Conservation (phyloP, 2,888 invertebrate genomes). For the Nyleta sp. region DNA sequence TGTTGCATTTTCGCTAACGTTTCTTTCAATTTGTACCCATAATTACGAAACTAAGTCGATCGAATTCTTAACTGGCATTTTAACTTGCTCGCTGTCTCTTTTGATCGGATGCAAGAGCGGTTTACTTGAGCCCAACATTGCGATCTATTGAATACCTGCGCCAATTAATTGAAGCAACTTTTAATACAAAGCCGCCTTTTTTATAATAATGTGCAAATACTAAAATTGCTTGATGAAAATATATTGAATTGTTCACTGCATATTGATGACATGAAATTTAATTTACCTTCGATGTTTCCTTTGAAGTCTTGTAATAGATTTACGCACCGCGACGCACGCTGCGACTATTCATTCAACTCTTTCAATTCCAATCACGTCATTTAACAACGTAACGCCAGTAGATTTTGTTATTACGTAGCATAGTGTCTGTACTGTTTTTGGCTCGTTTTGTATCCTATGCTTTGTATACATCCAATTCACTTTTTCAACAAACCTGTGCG, state of each 20-base stretch:
- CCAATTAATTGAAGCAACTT: too few relatives aligned
- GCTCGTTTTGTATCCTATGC: slow-evolving; percentile 14
- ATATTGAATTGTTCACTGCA: slow-evolving; percentile 27
- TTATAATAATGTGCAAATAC: slow-evolving; percentile 8
- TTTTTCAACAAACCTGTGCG: slow-evolving; percentile 14
- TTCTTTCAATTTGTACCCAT: slow-evolving; percentile 21
- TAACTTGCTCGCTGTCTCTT: too few relatives aligned
- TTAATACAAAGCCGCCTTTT: slow-evolving; percentile 13
- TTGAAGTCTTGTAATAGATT: slow-evolving; percentile 25
- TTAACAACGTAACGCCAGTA: slow-evolving; percentile 18
- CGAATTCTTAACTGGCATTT: too few relatives aligned
- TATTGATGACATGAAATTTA: slow-evolving; percentile 22
- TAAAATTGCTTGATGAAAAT: slow-evolving; percentile 21
- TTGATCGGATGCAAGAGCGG: not conserved
- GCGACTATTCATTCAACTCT: not conserved
- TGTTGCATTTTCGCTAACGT: not conserved
- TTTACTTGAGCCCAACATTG: slow-evolving; percentile 40
- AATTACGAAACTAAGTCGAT: too few relatives aligned
- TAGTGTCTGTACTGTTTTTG: too few relatives aligned
- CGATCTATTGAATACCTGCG: slow-evolving; percentile 23
- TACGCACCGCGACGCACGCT: slow-evolving; percentile 22
- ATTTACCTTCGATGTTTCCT: slow-evolving; percentile 28
- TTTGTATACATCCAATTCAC: slow-evolving; percentile 19
- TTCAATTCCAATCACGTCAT: slow-evolving; percentile 5
- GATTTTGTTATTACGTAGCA: slow-evolving; percentile 15